Evolutionary conservation across 2,888 invertebrate genomes (phyloP).

Genomic region (Trilocha varians): DNA sequence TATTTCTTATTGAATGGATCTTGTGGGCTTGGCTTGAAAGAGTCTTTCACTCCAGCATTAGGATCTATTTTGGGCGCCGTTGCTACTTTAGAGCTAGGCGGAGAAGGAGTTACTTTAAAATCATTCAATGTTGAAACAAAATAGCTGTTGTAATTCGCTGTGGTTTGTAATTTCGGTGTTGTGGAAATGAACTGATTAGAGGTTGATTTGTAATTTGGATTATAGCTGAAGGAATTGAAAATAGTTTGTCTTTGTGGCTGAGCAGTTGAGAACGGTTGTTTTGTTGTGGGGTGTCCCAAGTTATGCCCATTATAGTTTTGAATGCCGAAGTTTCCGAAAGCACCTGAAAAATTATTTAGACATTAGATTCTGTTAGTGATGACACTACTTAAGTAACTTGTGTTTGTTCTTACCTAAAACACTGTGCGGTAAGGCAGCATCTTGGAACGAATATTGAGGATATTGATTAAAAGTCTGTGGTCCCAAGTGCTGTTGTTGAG

Average conservation of each 20-base stretch:
- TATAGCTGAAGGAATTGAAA: constrained; percentile 53
- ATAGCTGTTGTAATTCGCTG: constrained; percentile 39
- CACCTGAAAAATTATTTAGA: constrained; percentile 39
- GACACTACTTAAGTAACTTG: not conserved
- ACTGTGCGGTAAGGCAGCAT: constrained; percentile 47
- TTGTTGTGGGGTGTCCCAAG: constrained; percentile 49
- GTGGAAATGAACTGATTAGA: constrained; percentile 42
- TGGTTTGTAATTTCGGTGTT: constrained; percentile 47
- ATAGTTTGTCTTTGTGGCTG: constrained; percentile 55
- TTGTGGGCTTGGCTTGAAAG: constrained; percentile 62
- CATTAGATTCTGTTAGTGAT: not conserved
- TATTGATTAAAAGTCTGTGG: constrained; percentile 36
- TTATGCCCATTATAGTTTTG: constrained; percentile 69
- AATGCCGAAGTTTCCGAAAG: constrained; percentile 75
- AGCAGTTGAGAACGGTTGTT: constrained; percentile 52
- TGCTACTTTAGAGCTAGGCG: constrained; percentile 57
- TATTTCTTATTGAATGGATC: constrained; percentile 55
- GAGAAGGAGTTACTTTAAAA: constrained; percentile 57
- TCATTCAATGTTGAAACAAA: constrained; percentile 52
- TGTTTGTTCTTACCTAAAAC: constrained; percentile 47
- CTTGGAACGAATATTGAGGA: constrained; percentile 50
- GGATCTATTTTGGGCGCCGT: constrained; percentile 50
- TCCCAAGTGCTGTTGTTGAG: constrained; percentile 46
- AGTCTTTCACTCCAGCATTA: constrained; percentile 40
- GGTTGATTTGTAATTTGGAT: constrained; percentile 49